Percentiles rank a stretch among this genome's conserved stretches.
Evolutionary conservation across 2,113 vertebrate genomes (phyloP).

Genomic region (Neotoma lepida): DNA sequence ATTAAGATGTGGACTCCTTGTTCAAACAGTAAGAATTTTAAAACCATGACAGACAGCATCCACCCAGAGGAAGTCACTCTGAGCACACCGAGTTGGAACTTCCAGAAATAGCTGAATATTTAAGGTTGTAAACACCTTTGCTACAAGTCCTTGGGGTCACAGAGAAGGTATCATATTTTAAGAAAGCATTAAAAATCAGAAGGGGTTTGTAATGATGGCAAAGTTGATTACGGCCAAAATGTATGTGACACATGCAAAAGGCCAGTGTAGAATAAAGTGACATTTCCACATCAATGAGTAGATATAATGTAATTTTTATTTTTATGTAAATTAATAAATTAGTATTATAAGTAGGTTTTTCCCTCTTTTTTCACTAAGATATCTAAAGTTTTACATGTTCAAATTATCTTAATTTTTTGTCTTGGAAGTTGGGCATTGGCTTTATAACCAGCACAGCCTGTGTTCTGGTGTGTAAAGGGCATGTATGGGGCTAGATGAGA

Average conservation of each 20-base stretch:
- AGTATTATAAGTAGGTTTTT: neutral
- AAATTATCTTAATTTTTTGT: neutral
- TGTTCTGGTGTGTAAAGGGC: neutral
- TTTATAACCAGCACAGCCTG: neutral
- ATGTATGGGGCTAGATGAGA: too few relatives aligned
- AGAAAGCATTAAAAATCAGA: conserved; percentile 34
- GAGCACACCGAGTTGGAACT: neutral
- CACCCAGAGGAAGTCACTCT: neutral
- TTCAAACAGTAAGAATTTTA: neutral
- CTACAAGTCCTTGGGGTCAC: neutral
- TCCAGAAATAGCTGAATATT: neutral
- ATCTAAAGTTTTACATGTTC: neutral
- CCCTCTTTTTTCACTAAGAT: neutral
- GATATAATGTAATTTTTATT: neutral
- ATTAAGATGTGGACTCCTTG: neutral
- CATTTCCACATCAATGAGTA: neutral
- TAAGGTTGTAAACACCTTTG: neutral
- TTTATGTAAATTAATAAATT: conserved; percentile 20
- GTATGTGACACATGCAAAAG: neutral
- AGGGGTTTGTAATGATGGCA: neutral
- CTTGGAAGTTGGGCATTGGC: neutral
- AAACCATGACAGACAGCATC: neutral
- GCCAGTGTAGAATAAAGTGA: neutral
- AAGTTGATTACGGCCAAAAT: neutral
- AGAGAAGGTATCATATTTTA: conserved; percentile 23